Conservation (phyloP, 2,797 vertebrate species). For the Loriculus beryllinus region DNA sequence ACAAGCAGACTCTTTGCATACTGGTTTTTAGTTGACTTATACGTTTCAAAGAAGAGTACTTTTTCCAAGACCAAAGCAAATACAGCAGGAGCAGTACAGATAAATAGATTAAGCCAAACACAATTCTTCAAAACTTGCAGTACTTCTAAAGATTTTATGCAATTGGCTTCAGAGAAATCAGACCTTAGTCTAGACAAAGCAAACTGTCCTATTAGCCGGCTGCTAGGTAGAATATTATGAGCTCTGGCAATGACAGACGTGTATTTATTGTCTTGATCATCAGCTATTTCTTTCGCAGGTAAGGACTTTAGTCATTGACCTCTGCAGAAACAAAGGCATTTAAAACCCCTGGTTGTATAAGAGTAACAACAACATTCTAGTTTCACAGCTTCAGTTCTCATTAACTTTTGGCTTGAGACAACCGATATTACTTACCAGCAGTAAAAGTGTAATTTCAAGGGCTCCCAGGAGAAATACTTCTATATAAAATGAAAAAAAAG, state of each 20-base stretch:
- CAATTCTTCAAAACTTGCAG: background rate
- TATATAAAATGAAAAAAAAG: background rate
- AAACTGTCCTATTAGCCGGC: background rate
- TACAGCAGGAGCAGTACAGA: constrained; percentile 57
- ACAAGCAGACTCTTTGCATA: constrained; percentile 40
- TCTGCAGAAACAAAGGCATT: background rate
- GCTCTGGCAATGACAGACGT: background rate
- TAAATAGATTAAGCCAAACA: constrained; percentile 38
- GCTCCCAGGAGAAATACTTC: background rate
- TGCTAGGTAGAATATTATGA: background rate
- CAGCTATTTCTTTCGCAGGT: background rate
- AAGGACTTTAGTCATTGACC: background rate
- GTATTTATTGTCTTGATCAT: background rate
- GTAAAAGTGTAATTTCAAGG: background rate
- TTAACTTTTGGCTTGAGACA: constrained; percentile 3
- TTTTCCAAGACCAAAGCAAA: constrained; percentile 62
- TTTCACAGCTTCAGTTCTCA: background rate
- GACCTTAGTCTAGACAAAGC: constrained; percentile 21
- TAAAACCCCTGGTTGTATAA: background rate
- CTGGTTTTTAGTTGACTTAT: constrained; percentile 51
- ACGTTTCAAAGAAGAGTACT: constrained; percentile 37
- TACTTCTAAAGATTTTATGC: constrained; percentile 1
- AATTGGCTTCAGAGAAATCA: background rate
- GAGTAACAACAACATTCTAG: background rate
- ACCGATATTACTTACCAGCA: constrained; percentile 42